Evolutionary conservation across 2,797 vertebrate species (phyloP).

Genomic region (Spinibarbus caldwelli): DNA sequence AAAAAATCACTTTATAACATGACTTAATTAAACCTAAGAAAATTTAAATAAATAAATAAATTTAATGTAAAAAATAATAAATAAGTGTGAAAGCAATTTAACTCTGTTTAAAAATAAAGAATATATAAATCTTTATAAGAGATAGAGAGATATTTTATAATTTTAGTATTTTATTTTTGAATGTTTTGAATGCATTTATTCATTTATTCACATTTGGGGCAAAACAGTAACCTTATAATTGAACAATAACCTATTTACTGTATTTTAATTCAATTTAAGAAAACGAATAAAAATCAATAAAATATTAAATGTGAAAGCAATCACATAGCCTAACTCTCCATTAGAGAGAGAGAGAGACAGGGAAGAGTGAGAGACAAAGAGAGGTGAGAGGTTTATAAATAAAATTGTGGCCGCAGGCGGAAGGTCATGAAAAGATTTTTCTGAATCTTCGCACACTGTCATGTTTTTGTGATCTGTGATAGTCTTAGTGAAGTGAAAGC

Average conservation of each 20-base stretch:
- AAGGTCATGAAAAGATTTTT: neutral
- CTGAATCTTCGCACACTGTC: neutral
- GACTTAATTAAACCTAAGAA: neutral
- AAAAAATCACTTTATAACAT: too few relatives aligned
- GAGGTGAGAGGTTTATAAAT: constrained; percentile 13
- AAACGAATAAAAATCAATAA: neutral
- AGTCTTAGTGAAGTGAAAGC: constrained; percentile 11
- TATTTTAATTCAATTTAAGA: neutral
- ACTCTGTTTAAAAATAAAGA: neutral
- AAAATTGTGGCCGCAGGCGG: neutral
- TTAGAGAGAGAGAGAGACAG: neutral
- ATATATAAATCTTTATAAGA: neutral
- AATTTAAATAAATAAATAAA: too few relatives aligned
- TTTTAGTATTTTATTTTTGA: neutral
- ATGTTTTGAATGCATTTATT: too few relatives aligned
- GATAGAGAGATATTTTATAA: neutral
- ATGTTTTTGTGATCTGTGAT: constrained; percentile 21
- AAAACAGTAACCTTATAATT: neutral
- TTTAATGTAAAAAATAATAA: neutral
- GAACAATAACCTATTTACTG: neutral
- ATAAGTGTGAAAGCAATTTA: neutral
- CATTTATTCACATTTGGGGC: too few relatives aligned
- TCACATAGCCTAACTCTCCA: too few relatives aligned
- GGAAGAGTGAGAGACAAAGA: constrained; percentile 8
- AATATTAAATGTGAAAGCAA: neutral